Evolutionary conservation across 1,140 invertebrate genomes (phyloP), one percentile per base, ranked within the genome.

Genomic region (Antheraea pernyi): DNA sequence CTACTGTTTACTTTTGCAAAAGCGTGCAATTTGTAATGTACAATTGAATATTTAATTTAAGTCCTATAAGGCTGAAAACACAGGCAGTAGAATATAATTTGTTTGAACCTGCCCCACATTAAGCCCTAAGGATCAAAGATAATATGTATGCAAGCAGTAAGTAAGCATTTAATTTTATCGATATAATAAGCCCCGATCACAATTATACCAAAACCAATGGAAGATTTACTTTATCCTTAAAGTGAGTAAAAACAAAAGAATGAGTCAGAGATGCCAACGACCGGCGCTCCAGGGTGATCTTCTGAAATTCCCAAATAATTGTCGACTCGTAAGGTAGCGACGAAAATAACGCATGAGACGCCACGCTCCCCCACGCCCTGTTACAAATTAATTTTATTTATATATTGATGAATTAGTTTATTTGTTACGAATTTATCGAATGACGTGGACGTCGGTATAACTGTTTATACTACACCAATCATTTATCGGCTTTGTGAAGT

Each of bases 271-370:
- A 66, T 80, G 88, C 61, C 89, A 91, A 90, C 83, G 89, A 91
- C 89, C 89, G 81, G 46, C 67, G 76, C 78, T 81, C 80, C 84
- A 81, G 84, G 89, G 87, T 91, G 89, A 91, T 91, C 88, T 88
- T 86, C 83, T 76, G 84, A 89, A 87, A 89, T 88, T 89, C 88
- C 86, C 87, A 81, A 88, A 91, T 89, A 89, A 89, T 90, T 90
- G 88, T 88, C 84, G 88, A 88, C 85, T 80, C 76, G 80, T 84
- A 86, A 85, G 83, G 81, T 86, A 82, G 78, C 79, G 84, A 89
- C 88, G 79, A 85, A 89, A 90, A 90, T 90, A 91, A 84, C 85
- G 75, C 70, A 69, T 71, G 77, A 79, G 78, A 79, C 80, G 77
- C 74, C 69, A 71, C 59, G 74, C 83, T 86, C 85, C 80, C n/a